Conservation (phyloP, 2,888 invertebrate species). For the Watsonalla binaria region DNA sequence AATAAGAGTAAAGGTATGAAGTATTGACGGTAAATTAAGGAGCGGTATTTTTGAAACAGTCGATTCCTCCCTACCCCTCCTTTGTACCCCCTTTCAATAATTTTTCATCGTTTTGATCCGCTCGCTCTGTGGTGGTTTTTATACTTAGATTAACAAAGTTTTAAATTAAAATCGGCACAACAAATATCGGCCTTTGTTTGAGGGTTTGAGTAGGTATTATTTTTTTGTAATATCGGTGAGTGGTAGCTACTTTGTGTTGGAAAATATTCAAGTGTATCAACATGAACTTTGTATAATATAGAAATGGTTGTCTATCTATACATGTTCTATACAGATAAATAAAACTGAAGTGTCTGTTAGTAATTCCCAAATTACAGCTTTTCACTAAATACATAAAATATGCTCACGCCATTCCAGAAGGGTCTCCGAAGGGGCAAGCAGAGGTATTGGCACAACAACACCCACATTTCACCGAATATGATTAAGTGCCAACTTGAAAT, state of each 20-base stretch:
- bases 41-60: conserved; percentile 58
- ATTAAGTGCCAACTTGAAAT: too few species aligned
- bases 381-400: too few species aligned
- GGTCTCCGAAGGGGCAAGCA: too few species aligned
- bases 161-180: conserved; percentile 71
- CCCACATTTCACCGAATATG: too few species aligned
- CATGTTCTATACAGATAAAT: too few species aligned
- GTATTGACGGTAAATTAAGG: conserved; percentile 26
- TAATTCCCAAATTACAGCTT: too few species aligned
- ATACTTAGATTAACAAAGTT: conserved; percentile 78
- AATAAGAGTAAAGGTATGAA: conserved; percentile 13
- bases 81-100: conserved; percentile 73
- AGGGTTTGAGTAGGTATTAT: conserved; percentile 28
- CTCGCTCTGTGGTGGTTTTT: conserved; percentile 72
- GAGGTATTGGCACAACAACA: too few species aligned
- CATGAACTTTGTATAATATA: too few species aligned
- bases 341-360: too few species aligned
- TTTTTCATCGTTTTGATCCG: conserved; percentile 77
- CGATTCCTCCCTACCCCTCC: conserved; percentile 58
- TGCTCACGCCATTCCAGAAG: too few species aligned
- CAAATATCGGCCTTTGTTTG: conserved; percentile 55
- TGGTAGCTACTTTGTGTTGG: conserved; percentile 4
- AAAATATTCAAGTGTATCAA: background rate
- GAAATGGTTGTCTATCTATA: too few species aligned
- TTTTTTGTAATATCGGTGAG: conserved; percentile 24